These are phyloP conservation scores for Lycodopsis pacificus DNA, from an alignment of 2,797 vertebrate genomes.

Conservation along the genomic window DNA sequence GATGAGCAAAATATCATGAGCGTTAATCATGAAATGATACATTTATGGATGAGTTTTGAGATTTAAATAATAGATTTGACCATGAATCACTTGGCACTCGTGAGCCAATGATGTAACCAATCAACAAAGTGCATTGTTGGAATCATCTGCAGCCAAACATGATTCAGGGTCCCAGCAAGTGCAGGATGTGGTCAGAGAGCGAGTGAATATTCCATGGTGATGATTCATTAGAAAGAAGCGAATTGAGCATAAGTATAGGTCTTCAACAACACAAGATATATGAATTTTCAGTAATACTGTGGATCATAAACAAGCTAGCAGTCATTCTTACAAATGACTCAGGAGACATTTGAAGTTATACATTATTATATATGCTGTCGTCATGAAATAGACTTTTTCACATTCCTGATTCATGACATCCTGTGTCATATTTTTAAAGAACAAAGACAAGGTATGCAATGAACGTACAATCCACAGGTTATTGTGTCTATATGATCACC, in stretches of 20 bases:
- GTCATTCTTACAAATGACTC: constrained; percentile 1
- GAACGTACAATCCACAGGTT: constrained; percentile 3
- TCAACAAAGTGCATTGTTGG: constrained; percentile 41
- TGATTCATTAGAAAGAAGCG: not conserved
- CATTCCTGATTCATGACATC: constrained; percentile 9
- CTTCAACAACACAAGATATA: not conserved
- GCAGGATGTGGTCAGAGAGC: not conserved
- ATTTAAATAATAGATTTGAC: constrained; percentile 36
- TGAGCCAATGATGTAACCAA: constrained; percentile 41
- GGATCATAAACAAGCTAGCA: not conserved
- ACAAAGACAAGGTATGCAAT: not conserved
- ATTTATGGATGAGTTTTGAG: constrained; percentile 38
- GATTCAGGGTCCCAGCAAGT: not conserved
- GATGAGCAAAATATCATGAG: not conserved
- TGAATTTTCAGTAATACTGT: not conserved
- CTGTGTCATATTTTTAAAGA: not conserved
- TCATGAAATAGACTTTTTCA: not conserved
- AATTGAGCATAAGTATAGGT: not conserved
- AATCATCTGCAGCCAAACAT: constrained; percentile 8
- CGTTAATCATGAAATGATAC: constrained; percentile 36
- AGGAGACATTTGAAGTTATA: not conserved
- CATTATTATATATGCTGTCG: not conserved
- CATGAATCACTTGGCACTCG: constrained; percentile 28
- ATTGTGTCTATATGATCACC: constrained; percentile 17
- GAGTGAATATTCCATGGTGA: not conserved